A percentile compares a stretch with the other conserved stretches of the same genome.
Evolutionary conservation across 64 coral and sea anemone species (phyloP).

Genomic region (Pocillopora verrucosa): DNA sequence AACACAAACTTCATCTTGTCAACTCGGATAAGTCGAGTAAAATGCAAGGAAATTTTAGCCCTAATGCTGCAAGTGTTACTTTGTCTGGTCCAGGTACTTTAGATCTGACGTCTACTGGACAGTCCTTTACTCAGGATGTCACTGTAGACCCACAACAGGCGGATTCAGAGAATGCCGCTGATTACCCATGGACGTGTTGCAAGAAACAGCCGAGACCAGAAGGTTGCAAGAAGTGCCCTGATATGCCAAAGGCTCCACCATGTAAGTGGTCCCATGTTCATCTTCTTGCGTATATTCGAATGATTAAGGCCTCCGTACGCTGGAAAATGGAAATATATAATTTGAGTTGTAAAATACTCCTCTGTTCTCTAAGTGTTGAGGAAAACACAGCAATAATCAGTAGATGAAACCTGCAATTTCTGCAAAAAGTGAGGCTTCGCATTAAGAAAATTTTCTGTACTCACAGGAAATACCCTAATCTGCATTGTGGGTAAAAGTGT

Average conservation of each 20-base stretch:
- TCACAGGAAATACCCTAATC: too few relatives aligned
- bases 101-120: neutral
- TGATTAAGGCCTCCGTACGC: neutral
- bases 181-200: slow-evolving; percentile 24
- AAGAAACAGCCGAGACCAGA: slow-evolving; percentile 5
- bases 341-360: neutral
- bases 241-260: slow-evolving; percentile 23
- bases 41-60: slow-evolving; percentile 20
- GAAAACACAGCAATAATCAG: too few relatives aligned
- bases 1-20: slow-evolving; percentile 19
- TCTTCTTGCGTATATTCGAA: neutral
- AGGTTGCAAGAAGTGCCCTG: slow-evolving; percentile 13
- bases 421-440: too few relatives aligned
- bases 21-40: slow-evolving; percentile 14
- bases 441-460: too few relatives aligned
- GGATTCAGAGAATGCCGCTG: neutral
- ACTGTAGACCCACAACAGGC: neutral
- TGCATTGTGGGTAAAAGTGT: too few relatives aligned
- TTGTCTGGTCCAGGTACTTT: slow-evolving; percentile 40
- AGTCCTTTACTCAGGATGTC: slow-evolving; percentile 7
- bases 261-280: neutral
- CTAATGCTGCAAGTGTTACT: slow-evolving; percentile 31
- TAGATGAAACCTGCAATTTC: too few relatives aligned
- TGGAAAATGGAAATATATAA: neutral
- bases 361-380: too few relatives aligned